Evolutionary conservation across 2,113 vertebrate species (phyloP).

Genomic region (Zosterops lateralis): DNA sequence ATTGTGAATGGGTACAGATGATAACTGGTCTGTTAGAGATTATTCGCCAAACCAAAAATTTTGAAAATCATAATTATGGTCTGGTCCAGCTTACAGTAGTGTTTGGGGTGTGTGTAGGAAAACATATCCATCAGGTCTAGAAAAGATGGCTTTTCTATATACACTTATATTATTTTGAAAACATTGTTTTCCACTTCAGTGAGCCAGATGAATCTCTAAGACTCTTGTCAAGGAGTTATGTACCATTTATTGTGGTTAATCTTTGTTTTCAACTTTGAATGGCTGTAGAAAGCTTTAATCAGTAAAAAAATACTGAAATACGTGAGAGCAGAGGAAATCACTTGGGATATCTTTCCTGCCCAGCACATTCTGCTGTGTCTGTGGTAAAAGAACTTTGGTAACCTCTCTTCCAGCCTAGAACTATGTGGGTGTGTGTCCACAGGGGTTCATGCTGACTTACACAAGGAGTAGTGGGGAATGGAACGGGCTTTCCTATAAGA

Average conservation of each 20-base stretch:
- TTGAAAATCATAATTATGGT: background rate
- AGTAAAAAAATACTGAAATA: background rate
- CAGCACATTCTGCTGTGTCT: background rate
- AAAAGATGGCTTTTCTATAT: background rate
- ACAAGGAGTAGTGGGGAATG: background rate
- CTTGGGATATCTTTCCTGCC: background rate
- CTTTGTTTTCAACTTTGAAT: background rate
- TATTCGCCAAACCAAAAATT: background rate
- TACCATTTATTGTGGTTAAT: background rate
- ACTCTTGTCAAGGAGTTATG: background rate
- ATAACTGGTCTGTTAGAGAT: background rate
- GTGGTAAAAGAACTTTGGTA: background rate
- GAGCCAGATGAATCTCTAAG: background rate
- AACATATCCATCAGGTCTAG: rapidly evolving
- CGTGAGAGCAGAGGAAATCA: background rate
- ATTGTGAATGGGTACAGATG: background rate
- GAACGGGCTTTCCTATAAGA: background rate
- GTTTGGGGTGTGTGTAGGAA: background rate
- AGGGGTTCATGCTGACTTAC: background rate
- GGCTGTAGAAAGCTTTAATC: background rate
- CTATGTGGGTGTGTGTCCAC: background rate
- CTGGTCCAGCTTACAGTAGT: background rate
- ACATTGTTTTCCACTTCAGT: background rate
- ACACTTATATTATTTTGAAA: background rate
- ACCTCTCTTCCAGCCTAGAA: background rate